Base-by-base conservation (phyloP, 2,113 vertebrate species). In the Sinocyclocheilus anshuiensis region DNA sequence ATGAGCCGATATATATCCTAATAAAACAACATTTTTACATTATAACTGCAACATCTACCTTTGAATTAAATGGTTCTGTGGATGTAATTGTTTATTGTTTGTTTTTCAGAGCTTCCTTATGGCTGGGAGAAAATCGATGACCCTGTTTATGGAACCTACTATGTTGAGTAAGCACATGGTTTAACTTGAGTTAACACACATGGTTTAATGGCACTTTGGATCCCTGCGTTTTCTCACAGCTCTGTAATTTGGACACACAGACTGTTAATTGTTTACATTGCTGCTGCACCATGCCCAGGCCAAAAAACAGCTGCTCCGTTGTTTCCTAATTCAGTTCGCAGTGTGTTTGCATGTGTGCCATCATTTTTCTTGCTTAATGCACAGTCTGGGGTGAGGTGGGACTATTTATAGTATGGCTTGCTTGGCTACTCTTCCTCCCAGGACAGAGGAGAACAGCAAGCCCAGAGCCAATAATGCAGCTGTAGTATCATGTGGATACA, bases 101-200 rank as follows among this genome's bases (percentile, higher is more conserved):
- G 63, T 89, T 79, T 91, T 96, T 39, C 97, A 99, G 98, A 99
- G 93, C 96, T 99, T 96, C 98, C 98, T 63, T 99, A 99, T 94
- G 98, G 98, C 96, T 99, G 98, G 98, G 98, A 99, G 96, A 99
- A 99, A 97, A 99, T 99, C 92, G 97, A 99, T 95, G 98, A 99
- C 95, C 98, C 98, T 91, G 96, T 99, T 95, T 99, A 99, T 92
- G 98, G 98, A 95, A 98, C 97, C 95, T 99, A 99, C 91, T 99
- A 99, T 94, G 98, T 99, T 88, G 98, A 99, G 98, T 99, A 97
- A 99, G n/a, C n/a, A n/a, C n/a, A n/a, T n/a, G n/a, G n/a, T n/a
- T n/a, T n/a, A n/a, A 84, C 91, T 92, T 89, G 72, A 94, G 83
- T 94, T 94, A 94, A 94, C n/a, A 94, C 95, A 93, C 81, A 75